Percentiles rank a stretch among this genome's conserved stretches.
These are phyloP conservation scores for Congeria kusceri DNA, from an alignment of 2,888 invertebrate species.

Conservation along the genomic window DNA sequence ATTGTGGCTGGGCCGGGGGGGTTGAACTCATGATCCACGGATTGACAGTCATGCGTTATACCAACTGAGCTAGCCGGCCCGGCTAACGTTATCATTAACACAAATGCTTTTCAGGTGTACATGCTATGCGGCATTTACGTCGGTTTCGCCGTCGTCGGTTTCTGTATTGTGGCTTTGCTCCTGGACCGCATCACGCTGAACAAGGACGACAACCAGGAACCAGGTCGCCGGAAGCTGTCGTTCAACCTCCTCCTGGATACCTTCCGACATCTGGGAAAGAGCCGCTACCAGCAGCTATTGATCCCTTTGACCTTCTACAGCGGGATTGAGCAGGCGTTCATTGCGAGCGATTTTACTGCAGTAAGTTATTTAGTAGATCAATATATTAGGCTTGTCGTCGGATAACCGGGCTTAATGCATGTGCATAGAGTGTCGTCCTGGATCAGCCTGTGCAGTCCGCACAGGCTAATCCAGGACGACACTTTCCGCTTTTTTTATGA, in stretches of 20 bases:
- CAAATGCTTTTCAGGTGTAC: conserved; percentile 87
- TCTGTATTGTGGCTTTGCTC: conserved; percentile 93
- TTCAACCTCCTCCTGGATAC: conserved; percentile 88
- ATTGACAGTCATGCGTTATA: too few species aligned
- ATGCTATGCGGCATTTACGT: conserved; percentile 90
- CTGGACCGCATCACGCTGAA: conserved; percentile 88
- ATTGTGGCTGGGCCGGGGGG: too few species aligned
- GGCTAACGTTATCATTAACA: too few species aligned
- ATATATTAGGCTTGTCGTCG: too few species aligned
- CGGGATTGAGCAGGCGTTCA: conserved; percentile 99
- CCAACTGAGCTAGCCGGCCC: too few species aligned
- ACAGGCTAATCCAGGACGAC: too few species aligned
- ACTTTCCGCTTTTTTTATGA: too few species aligned
- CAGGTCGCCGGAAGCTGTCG: conserved; percentile 57
- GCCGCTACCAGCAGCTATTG: conserved; percentile 95
- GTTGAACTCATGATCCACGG: too few species aligned
- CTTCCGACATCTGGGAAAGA: conserved; percentile 93
- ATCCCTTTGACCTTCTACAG: conserved; percentile 98
- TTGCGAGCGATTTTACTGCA: conserved; percentile 90
- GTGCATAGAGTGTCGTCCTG: too few species aligned
- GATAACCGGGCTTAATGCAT: too few species aligned
- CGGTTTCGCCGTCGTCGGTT: conserved; percentile 93
- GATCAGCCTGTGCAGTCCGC: too few species aligned
- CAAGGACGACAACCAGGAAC: conserved; percentile 60
- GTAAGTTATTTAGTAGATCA: conserved; percentile 71